Conservation (phyloP, 2,113 vertebrate genomes). For the Nesoenas mayeri region DNA sequence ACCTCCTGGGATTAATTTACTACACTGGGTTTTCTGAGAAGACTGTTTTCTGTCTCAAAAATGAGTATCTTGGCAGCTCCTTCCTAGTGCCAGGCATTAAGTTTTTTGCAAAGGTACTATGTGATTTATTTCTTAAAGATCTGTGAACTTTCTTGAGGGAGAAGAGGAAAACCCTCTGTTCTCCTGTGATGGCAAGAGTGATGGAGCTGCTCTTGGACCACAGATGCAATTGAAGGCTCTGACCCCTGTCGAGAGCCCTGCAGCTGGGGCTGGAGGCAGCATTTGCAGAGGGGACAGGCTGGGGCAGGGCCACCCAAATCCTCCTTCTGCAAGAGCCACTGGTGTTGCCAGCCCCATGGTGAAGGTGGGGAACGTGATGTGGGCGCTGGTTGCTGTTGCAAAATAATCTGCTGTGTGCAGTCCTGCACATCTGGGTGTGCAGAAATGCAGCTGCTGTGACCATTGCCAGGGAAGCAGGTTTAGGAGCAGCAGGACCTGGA, state of each 20-base stretch:
- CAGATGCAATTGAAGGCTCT: not conserved
- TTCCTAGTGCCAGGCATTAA: not conserved
- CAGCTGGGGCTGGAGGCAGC: not conserved
- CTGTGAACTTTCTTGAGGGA: not conserved
- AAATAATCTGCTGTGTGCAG: not conserved
- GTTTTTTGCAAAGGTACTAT: not conserved
- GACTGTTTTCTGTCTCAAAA: constrained; percentile 4
- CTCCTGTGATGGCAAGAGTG: not conserved
- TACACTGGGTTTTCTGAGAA: constrained; percentile 23
- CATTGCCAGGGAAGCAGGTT: not conserved
- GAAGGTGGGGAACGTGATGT: accelerated
- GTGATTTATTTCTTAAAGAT: not conserved
- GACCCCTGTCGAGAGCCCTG: not conserved
- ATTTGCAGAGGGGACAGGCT: not conserved
- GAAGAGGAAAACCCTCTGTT: not conserved
- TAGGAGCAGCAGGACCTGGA: not conserved
- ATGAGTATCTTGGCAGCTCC: not conserved
- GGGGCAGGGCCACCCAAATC: not conserved
- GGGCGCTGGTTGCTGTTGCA: not conserved
- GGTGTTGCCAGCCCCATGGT: no score
- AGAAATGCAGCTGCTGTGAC: not conserved
- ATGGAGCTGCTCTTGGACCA: not conserved
- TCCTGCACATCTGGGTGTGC: not conserved
- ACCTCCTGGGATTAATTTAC: constrained; percentile 66
- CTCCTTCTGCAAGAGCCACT: not conserved